These are phyloP conservation scores for Drosophila parabipectinata DNA, from an alignment of 1,140 invertebrate genomes.

Conservation along the genomic window DNA sequence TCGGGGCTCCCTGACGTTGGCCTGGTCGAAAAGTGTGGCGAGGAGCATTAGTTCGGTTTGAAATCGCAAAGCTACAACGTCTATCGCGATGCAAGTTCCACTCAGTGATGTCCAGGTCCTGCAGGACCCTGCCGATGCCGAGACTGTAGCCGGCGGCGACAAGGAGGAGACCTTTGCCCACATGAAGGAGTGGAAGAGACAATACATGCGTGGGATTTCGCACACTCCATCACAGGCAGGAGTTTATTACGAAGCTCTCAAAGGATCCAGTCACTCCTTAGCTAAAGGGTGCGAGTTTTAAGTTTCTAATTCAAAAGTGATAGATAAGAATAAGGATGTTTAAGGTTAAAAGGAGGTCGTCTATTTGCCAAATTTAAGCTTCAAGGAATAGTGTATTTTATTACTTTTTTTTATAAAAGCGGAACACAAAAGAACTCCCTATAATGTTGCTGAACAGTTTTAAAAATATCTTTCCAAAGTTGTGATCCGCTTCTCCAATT, in stretches of 20 bases:
- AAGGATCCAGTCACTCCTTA: constrained; percentile 75
- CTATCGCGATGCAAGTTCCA: constrained; percentile 64
- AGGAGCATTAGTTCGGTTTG: constrained; percentile 50
- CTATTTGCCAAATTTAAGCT: no score
- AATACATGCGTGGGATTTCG: constrained; percentile 78
- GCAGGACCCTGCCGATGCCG: constrained; percentile 57
- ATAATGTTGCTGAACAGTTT: not conserved
- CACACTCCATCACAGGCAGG: constrained; percentile 75
- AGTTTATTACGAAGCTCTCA: constrained; percentile 78
- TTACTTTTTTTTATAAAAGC: no score
- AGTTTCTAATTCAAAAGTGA: not conserved
- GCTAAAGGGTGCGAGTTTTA: constrained; percentile 64
- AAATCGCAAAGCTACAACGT: constrained; percentile 43
- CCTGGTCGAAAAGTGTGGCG: constrained; percentile 21
- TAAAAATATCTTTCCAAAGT: not conserved
- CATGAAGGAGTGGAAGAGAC: constrained; percentile 71
- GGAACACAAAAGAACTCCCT: no score
- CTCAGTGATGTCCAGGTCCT: constrained; percentile 71
- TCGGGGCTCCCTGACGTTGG: constrained; percentile 37
- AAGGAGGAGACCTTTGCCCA: constrained; percentile 66
- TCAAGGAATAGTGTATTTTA: no score
- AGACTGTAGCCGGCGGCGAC: constrained; percentile 39
- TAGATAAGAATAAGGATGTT: no score
- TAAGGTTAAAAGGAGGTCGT: not conserved
- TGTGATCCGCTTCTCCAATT: constrained; percentile 17